phyloP scores from a whole-genome alignment of 2,888 invertebrate species.

The Ophioninae sp. region DNA sequence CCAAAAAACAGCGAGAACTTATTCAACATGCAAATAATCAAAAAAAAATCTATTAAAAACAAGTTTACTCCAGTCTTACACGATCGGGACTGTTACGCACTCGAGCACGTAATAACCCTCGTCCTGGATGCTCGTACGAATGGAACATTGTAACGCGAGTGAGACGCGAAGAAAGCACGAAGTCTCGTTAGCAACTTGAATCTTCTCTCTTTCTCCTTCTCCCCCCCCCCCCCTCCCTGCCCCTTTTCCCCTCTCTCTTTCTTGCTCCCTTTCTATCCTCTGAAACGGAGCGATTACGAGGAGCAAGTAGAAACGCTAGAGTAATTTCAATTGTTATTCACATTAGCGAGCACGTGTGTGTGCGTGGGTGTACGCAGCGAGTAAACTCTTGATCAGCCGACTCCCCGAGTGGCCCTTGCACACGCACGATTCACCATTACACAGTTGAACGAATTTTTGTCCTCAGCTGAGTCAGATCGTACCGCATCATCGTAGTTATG shows the following conservation, averaged over 20 bases:
- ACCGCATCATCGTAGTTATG: conserved; percentile 8
- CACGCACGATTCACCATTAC: conserved; percentile 41
- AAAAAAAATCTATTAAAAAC: conserved; percentile 10
- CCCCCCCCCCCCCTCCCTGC: too few relatives aligned
- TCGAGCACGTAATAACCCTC: conserved; percentile 43
- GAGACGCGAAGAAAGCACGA: conserved; percentile 38
- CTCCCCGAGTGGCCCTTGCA: conserved; percentile 25
- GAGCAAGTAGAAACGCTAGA: conserved; percentile 12
- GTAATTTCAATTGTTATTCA: conserved; percentile 56
- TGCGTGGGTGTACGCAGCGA: conserved; percentile 5
- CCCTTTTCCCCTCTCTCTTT: not conserved
- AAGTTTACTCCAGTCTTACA: conserved; percentile 14
- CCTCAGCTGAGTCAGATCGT: conserved; percentile 19
- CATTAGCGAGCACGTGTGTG: conserved; percentile 46
- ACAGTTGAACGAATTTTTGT: conserved; percentile 45
- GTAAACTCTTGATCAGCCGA: conserved; percentile 3
- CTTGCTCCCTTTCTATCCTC: conserved; percentile 16
- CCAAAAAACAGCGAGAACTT: too few relatives aligned
- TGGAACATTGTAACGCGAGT: conserved; percentile 19
- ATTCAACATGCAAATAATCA: not conserved
- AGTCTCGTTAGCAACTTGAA: conserved; percentile 29
- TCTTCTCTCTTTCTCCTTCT: conserved; percentile 24
- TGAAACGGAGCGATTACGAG: conserved; percentile 46
- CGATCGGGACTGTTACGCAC: conserved; percentile 45
- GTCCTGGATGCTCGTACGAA: conserved; percentile 22